Base-by-base conservation (phyloP, 2,888 invertebrate species). In the Platypus cylindrus region DNA sequence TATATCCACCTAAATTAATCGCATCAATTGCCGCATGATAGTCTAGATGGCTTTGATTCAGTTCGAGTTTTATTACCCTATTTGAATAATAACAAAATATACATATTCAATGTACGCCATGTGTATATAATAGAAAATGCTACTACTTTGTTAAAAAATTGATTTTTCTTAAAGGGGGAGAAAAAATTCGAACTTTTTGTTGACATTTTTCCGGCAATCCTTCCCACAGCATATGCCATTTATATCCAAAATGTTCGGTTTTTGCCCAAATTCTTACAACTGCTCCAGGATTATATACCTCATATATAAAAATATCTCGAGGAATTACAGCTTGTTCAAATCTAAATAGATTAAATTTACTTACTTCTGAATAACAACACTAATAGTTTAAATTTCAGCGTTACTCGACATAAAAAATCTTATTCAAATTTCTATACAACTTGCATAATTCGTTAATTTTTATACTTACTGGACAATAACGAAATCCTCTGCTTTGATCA, bases 1-100 rank as follows among this genome's bases (percentile, higher is more conserved):
- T 47, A 37, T 49, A 55, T 0, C 91, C 91, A 45, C 75, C 75
- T 20, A 91, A 63, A 42, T 82, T 61, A 2, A 93, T 76, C 11
- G 85, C 87, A 65, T 93, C 91, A 32, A 93, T 62, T 54, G 87
- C 84, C 9, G 86, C 84, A 56, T 90, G 90, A 58, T 91, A 90
- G 25, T 81, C 75, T 32, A 87, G 66, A 34, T 73, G 64, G 38
- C 71, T 73, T 55, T 87, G 87, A 59, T 87, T 83, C 52, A 93
- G 83, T 60, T 93, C 93, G 44, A 93, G 63, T 46, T 89, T 72
- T 44, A 91, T 62, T 38, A 79, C 68, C 54, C 86, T 86, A 54
- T n/a, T n/a, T n/a, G n/a, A n/a, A n/a, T n/a, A n/a, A n/a, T n/a
- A n/a, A n/a, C n/a, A n/a, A n/a, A n/a, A n/a, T n/a, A n/a, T n/a